Percentiles rank a stretch among this genome's conserved stretches.
Conservation (phyloP, 1,140 invertebrate genomes). For the Andrena cerasifolii region DNA sequence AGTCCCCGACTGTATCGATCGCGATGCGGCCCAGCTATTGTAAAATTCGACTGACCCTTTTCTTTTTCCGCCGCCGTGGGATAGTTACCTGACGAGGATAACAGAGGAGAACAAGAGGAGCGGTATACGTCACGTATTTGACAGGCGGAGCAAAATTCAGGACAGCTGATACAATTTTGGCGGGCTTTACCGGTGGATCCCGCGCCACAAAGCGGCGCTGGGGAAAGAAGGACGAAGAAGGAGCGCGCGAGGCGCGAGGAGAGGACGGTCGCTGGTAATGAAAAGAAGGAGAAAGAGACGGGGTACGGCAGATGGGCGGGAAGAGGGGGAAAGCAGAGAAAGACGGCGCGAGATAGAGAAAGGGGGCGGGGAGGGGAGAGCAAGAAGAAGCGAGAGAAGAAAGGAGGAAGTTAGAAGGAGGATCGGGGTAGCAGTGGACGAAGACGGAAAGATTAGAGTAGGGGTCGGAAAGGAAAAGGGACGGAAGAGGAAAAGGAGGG, state of each 20-base stretch:
- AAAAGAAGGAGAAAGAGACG: slow-evolving; percentile 26
- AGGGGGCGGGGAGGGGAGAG: slow-evolving; percentile 18
- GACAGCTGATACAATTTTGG: slow-evolving; percentile 82
- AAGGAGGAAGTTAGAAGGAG: slow-evolving; percentile 20
- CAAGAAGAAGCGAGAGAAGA: slow-evolving; percentile 22
- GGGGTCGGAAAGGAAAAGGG: slow-evolving; percentile 18
- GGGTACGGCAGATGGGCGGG: slow-evolving; percentile 18
- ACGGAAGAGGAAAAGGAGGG: slow-evolving; percentile 58
- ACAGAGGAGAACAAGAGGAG: slow-evolving; percentile 58
- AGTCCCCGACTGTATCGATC: slow-evolving; percentile 56
- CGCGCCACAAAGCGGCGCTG: slow-evolving; percentile 43
- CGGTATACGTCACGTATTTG: slow-evolving; percentile 39
- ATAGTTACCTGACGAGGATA: slow-evolving; percentile 58
- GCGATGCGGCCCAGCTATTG: slow-evolving; percentile 47
- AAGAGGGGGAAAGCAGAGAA: neutral
- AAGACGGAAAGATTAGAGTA: slow-evolving; percentile 34
- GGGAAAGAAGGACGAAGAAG: slow-evolving; percentile 30
- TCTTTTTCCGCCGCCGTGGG: slow-evolving; percentile 26
- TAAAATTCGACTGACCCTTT: slow-evolving; percentile 46
- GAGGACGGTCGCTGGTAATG: slow-evolving; percentile 26
- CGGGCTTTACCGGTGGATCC: slow-evolving; percentile 68
- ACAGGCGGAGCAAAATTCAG: slow-evolving; percentile 70
- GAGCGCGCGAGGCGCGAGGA: slow-evolving; percentile 6
- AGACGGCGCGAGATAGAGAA: neutral
- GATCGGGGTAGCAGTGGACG: slow-evolving; percentile 14